Evolutionary conservation across 2,797 vertebrate species (phyloP), one percentile per base, ranked within the genome.

Genomic region (Coregonus sp.): DNA sequence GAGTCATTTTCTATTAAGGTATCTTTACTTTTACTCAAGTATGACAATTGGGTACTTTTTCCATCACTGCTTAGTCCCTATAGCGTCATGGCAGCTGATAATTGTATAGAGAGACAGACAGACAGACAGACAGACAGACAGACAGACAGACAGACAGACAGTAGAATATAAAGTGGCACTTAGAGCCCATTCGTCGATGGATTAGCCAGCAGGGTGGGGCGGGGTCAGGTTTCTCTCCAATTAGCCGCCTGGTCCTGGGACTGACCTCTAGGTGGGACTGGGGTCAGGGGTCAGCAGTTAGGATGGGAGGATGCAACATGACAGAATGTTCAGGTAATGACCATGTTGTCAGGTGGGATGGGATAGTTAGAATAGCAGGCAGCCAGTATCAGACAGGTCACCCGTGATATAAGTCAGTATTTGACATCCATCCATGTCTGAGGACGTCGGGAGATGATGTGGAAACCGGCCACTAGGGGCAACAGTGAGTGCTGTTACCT

Each of bases 221-320:
- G 18, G 68, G 72, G 35, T 80, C 25, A 52, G 73, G 72, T 82
- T 82, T 82, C 78, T 31, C 75, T 25, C 59, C 78, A 80, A 75
- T 82, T 77, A 79, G 72, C 71, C 56, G 16, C 59, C 12, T 52
- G n/a, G 67, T 76, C 72, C 56, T 75, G 75, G 78, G 81, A 72
- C 37, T 47, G 70, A 33, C 52, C 52, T 72, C 51, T 25, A 82
- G 79, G 59, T n/a, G 37, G 40, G 47, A 29, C 37, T 11, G 12
- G 12, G 20, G 68, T 70, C 68, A 47, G 68, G 37, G 68, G 40
- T 70, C 68, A 70, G 18, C 35, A 12, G 37, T 31, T 12, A 33
- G 25, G 63, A 31, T 6, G 2, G 56, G 56, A 59, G 5, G 18
- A n/a, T 6, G 54, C n/a, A 18, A 20, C 54, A 18, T 18, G 18